Evolutionary conservation across 1,140 invertebrate genomes (phyloP).

Genomic region (Conopomorpha cramerella): DNA sequence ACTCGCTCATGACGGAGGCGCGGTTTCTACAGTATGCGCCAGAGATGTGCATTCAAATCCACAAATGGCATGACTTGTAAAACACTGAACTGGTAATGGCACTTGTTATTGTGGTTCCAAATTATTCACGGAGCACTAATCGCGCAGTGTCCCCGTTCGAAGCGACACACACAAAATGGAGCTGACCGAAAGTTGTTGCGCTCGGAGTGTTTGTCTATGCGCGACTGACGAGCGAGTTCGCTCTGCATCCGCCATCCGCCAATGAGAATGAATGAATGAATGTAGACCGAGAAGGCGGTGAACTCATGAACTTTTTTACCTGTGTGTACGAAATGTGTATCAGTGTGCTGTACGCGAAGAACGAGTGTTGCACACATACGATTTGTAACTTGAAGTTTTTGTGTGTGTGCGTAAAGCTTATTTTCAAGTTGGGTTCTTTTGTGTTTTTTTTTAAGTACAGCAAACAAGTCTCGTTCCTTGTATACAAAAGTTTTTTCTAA

Average conservation of each 20-base stretch:
- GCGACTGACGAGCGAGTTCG: constrained; percentile 34
- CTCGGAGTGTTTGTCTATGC: constrained; percentile 53
- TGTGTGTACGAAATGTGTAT: constrained; percentile 22
- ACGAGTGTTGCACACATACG: too few relatives aligned
- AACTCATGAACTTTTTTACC: constrained; percentile 26
- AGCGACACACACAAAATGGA: constrained; percentile 54
- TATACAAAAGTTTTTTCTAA: too few relatives aligned
- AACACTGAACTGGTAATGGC: constrained; percentile 31
- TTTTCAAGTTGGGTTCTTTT: too few relatives aligned
- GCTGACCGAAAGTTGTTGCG: constrained; percentile 42
- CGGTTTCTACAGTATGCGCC: constrained; percentile 49
- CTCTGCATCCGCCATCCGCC: constrained; percentile 57
- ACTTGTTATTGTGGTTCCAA: constrained; percentile 27
- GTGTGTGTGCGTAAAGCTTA: constrained; percentile 30
- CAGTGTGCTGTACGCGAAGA: too few relatives aligned
- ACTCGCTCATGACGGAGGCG: constrained; percentile 57
- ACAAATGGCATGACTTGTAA: constrained; percentile 47
- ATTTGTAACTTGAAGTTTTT: too few relatives aligned
- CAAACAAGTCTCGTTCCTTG: too few relatives aligned
- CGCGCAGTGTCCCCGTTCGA: constrained; percentile 56
- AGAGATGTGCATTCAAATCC: constrained; percentile 53
- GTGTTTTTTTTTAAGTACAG: too few relatives aligned
- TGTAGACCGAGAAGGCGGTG: too few relatives aligned
- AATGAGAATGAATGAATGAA: constrained; percentile 42
- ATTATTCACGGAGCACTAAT: constrained; percentile 55